Base-by-base conservation (phyloP, 2,888 invertebrate species). In the Strigamia transsilvanica region DNA sequence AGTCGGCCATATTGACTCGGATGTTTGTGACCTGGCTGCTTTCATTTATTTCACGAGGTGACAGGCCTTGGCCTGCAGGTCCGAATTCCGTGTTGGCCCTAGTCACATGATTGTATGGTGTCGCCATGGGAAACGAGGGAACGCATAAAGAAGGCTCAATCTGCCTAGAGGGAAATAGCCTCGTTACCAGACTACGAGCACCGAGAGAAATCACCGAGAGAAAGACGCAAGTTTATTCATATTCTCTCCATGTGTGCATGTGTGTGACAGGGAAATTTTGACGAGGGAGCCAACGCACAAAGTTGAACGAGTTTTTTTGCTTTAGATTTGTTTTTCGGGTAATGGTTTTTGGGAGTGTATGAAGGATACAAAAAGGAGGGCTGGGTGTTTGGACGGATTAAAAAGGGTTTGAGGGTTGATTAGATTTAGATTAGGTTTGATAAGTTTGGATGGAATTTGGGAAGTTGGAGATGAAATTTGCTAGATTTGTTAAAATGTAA, bases 101-200 rank as follows among this genome's bases (percentile, higher is more conserved):
- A 66, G 21, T 21, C 61, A 66, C 61, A 9, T 66, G 61, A 66
- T 66, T 66, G 61, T 21, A 21, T 66, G 61, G 61, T 21, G 61
- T 66, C 61, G 61, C 61, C 61, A 23, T 12, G 61, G 61, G 61
- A 66, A 66, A 66, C 61, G 61, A n/a, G 61, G 61, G 21, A 66
- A 66, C 61, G 61, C 61, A 66, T 66, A 66, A 66, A 66, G 61
- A 66, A 66, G 61, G 61, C 61, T 66, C 61, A 66, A 66, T 66
- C 61, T 66, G 61, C 61, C 61, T 66, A 18, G 18, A 66, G 61
- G 61, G 61, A 66, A 66, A 66, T 66, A 66, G 61, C 61, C 61
- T 66, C 61, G 61, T 66, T 66, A 66, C 61, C 61, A 66, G 61
- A 23, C 21, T 66, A 66, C 61, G 61, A 66, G 61, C 61, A 21